Base-by-base conservation (phyloP, 2,113 vertebrate species). In the Taxidea taxus region DNA sequence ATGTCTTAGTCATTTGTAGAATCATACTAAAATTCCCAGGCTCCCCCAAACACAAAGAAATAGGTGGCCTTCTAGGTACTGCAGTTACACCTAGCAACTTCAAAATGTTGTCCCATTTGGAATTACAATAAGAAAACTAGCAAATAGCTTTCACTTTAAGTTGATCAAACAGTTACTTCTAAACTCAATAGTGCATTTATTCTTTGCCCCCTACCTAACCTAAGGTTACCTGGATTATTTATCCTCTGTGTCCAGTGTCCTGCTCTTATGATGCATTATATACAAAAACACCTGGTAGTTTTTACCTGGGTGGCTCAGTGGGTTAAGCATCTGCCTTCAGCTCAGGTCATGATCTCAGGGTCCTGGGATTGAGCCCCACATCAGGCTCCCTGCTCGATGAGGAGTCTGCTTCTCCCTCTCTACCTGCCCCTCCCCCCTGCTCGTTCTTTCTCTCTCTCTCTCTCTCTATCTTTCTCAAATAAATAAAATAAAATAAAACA, bases 131-230 rank as follows among this genome's bases (percentile, higher is more conserved):
- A 74, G 20, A 89, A 68, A 94, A 89, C 25, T 89, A 89, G n/a
- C 72, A 97, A 90, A 92, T 84, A 58, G 47, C 29, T 77, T 94
- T 97, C 37, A 66, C 58, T 90, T 86, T 95, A 94, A 94, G 25
- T 82, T 60, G 34, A 88, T 78, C 44, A 87, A 66, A 88, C 27
- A 81, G 18, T 93, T 92, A 91, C 34, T 86, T 93, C 60, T 91
- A 93, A 97, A 95, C 31, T 91, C 25, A 95, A 18, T 31, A 88
- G 60, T 91, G 20, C 29, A 74, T 64, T 95, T 92, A 77, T 29
- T 29, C 75, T 95, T 95, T 95, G 39, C 4, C 25, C 20, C 4
- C 9, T 87, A 87, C n/a, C 47, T 91, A 96, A 92, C 1, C 10
- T 58, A 47, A 87, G 27, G 27, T 81, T 92, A 75, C 8, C 66